Base-by-base conservation (phyloP, 2,797 vertebrate genomes). In the Paedocypris micromegethes region DNA sequence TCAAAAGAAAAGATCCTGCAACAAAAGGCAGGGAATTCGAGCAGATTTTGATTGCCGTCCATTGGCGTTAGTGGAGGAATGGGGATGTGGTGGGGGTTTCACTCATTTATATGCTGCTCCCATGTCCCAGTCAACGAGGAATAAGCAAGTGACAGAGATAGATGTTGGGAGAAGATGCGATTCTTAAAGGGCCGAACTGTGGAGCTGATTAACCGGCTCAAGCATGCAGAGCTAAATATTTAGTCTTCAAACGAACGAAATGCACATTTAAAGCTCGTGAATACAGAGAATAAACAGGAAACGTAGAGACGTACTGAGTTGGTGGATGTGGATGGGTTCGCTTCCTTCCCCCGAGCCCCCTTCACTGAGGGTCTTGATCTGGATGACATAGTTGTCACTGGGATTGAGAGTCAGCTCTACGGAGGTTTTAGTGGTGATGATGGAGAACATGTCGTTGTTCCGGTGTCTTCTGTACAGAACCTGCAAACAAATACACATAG, bases 241-340 rank as follows among this genome's bases (percentile, higher is more conserved):
- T 70, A 68, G 63, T 67, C 67, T 57, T 73, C 75, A 47, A 72
- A 79, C 76, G 77, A 75, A 85, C 75, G 83, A 56, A 84, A 79
- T 72, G 60, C 47, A 66, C 59, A 55, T 54, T 70, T 61, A 65
- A 70, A 73, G 54, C 79, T 79, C 53, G 81, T 80, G 67, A 59
- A 49, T 47, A 68, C 54, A 57, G 68, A 38, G 6, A 53, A 53
- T 1, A 5, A 68, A 42, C 9, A 45, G 49, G 58, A 68, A 55
- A 51, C 54, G 8, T 45, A 40, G 49, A 5, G 72, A 88, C 95
- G 82, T 88, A 98, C 95, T 93, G 69, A 93, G 85, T 73, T 91
- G 91, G 75, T 96, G 94, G 63, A 98, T 94, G 84, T 93, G 89
- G 83, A 97, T 93, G 79, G 93, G 91, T 62, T 94, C 90, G 0